Conservation (phyloP, 1,140 invertebrate species). For the Scaptomyza hsui region DNA sequence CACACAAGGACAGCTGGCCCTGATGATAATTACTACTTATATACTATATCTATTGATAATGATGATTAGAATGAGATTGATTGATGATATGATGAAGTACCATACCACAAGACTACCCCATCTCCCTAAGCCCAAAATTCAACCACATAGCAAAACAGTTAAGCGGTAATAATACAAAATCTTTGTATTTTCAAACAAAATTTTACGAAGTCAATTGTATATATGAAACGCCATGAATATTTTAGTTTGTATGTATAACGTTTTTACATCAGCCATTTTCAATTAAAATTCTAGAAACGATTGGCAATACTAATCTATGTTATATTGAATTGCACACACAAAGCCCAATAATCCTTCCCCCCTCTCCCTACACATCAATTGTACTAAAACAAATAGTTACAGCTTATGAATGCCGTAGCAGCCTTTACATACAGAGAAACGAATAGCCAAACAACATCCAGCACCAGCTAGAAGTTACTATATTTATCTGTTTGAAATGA, state of each 20-base stretch:
- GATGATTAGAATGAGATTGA: conserved; percentile 19
- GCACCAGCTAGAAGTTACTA: conserved; percentile 59
- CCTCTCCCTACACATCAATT: not conserved
- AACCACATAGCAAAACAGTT: conserved; percentile 64
- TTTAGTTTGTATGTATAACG: conserved; percentile 78
- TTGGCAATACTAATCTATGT: conserved; percentile 21
- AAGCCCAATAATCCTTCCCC: no score
- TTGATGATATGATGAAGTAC: conserved; percentile 7
- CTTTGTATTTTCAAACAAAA: conserved; percentile 59
- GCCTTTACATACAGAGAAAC: conserved; percentile 35
- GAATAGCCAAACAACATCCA: conserved; percentile 38
- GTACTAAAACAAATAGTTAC: conserved; percentile 25
- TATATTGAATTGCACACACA: conserved; percentile 10
- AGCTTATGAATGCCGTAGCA: conserved; percentile 20
- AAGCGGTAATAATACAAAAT: conserved; percentile 67
- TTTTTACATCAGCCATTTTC: conserved; percentile 70
- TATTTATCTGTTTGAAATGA: conserved; percentile 78
- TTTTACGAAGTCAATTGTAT: conserved; percentile 65
- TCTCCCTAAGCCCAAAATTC: conserved; percentile 2
- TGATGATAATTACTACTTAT: conserved; percentile 33
- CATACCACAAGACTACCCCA: conserved; percentile 2
- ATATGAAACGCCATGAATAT: conserved; percentile 73
- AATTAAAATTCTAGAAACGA: conserved; percentile 33
- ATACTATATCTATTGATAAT: not conserved
- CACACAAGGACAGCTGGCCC: conserved; percentile 31